Conservation (phyloP, 2,888 invertebrate genomes). For the Drosophila nigritarsus region DNA sequence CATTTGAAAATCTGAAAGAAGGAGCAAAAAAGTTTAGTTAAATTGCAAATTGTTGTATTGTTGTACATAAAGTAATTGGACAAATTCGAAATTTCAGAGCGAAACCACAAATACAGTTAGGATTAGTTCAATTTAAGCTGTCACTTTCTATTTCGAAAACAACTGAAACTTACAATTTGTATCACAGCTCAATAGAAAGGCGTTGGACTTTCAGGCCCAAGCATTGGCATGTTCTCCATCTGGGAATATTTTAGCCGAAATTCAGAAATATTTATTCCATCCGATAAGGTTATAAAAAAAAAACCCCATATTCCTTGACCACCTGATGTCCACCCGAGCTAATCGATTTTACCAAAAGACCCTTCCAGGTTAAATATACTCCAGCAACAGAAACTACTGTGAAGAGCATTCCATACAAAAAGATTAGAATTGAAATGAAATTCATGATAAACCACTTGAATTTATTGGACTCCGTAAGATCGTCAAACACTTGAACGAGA, state of each 20-base stretch:
- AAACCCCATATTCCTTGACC: neutral
- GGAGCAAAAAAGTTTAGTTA: no score
- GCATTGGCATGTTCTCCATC: neutral
- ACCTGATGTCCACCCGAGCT: neutral
- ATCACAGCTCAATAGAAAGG: neutral
- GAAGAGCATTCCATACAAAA: neutral
- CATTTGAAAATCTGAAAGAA: neutral
- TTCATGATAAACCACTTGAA: neutral
- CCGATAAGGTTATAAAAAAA: no score
- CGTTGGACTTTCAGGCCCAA: neutral
- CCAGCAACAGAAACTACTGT: neutral
- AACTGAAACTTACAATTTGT: neutral
- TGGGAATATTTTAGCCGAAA: neutral
- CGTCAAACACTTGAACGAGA: slow-evolving; percentile 1
- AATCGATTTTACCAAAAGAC: neutral
- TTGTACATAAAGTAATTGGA: no score
- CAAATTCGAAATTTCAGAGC: no score
- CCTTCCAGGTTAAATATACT: neutral
- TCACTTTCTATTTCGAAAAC: neutral
- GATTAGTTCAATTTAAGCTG: neutral
- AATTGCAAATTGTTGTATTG: no score
- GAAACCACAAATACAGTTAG: neutral
- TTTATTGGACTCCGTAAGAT: slow-evolving; percentile 1
- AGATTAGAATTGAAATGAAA: neutral
- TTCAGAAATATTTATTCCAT: neutral